Base-by-base conservation (phyloP, 2,888 invertebrate species). In the Diploptera punctata region DNA sequence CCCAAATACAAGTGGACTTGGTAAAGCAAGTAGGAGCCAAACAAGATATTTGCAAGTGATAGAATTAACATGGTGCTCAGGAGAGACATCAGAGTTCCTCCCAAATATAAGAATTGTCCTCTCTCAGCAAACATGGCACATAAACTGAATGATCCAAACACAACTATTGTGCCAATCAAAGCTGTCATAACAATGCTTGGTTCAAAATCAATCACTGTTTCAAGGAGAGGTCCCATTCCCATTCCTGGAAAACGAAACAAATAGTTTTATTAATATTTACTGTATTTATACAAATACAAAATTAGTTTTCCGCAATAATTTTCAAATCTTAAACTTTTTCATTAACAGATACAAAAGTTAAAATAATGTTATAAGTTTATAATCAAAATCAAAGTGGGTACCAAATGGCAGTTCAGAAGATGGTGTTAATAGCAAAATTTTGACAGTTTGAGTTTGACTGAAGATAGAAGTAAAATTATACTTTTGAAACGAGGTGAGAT, bases 61-160 rank as follows among this genome's bases (percentile, higher is more conserved):
- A 95, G 87, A 29, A 96, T 79, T 70, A 94, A 87, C 86, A 97
- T 88, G 68, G 92, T 89, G 76, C 92, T 91, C 65, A 98, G 84
- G 60, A 93, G 84, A 52, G 96, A 94, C 86, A 95, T 89, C 76
- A 98, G 86, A 72, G 93, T 90, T 78, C 96, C 97, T 75, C 98
- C 98, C 62, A 98, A 86, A 84, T 93, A 97, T 72, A 99, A 85
- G 89, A 91, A 98, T 80, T 91, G 91, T 76, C 98, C 95, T 76
- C 94, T 90, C 77, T 93, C 91, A 68, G 95, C 94, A 77, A 95
- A 86, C 81, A 99, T 87, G 3, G 98, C 91, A 68, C 95, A 91
- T 78, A 97, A 83, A 21, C 95, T 93, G 86, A 99, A 97, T 79
- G 96, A 95, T 18, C 93, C 91, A 84, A 99, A 99, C 70, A 98